A percentile compares a stretch with the other conserved stretches of the same genome.
phyloP scores from a whole-genome alignment of 2,113 vertebrate genomes.

The Aspiorhynchus laticeps region DNA sequence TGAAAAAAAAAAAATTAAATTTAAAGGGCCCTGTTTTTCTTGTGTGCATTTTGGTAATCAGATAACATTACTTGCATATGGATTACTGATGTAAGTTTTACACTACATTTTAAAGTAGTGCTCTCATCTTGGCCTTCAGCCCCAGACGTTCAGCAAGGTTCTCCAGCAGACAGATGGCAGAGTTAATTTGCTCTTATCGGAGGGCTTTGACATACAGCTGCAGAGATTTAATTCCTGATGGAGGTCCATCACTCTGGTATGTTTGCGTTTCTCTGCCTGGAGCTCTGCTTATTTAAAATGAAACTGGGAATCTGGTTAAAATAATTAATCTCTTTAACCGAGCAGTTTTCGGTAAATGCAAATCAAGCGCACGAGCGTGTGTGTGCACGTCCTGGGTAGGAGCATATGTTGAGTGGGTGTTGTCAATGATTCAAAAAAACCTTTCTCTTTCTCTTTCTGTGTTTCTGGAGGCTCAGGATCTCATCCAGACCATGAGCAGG shows the following conservation, averaged over 20 bases:
- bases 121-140: background rate
- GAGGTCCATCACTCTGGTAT: conserved; percentile 15
- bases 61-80: background rate
- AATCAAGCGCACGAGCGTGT: background rate
- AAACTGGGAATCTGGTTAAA: conserved; percentile 27
- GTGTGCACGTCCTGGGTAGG: background rate
- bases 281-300: conserved; percentile 38
- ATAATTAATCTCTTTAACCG: conserved; percentile 38
- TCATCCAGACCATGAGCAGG: background rate
- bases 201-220: conserved; percentile 35
- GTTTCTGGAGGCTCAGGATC: conserved; percentile 18
- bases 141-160: background rate
- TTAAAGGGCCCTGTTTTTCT: background rate
- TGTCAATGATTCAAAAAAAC: conserved; percentile 8
- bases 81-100: background rate
- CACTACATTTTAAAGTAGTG: background rate
- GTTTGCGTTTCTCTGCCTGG: conserved; percentile 24
- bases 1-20: too few relatives aligned
- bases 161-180: conserved; percentile 31
- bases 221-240: conserved; percentile 36
- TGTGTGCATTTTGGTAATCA: background rate
- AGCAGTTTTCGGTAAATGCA: conserved; percentile 28
- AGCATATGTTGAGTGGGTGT: conserved; percentile 40
- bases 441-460: conserved; percentile 4
- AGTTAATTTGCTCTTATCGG: conserved; percentile 29